phyloP scores from a whole-genome alignment of 2,113 vertebrate species.

The Trichomycterus rosablanca region DNA sequence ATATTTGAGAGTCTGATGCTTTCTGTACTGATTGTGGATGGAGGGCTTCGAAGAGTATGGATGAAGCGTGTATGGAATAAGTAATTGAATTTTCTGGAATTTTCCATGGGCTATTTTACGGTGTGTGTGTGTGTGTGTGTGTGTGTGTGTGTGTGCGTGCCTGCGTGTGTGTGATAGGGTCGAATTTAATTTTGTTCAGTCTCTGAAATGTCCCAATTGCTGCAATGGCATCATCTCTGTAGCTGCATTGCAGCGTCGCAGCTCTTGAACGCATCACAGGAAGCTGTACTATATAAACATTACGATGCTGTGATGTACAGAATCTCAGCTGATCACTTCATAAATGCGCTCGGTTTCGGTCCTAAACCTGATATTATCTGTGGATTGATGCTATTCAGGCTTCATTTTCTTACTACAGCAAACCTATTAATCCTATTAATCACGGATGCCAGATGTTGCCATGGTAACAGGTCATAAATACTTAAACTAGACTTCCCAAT shows the following conservation, averaged over 20 bases:
- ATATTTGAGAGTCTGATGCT: too few relatives aligned
- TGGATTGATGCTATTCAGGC: too few relatives aligned
- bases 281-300: background rate
- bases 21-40: too few relatives aligned
- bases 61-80: conserved; percentile 61
- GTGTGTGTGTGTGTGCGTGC: conserved; percentile 4
- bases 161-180: background rate
- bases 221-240: conserved; percentile 57
- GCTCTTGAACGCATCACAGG: conserved; percentile 19
- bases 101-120: conserved; percentile 41
- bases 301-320: too few relatives aligned
- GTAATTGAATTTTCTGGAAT: conserved; percentile 53
- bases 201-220: conserved; percentile 40
- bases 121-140: conserved; percentile 1
- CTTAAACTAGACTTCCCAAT: too few relatives aligned
- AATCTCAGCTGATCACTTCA: too few relatives aligned
- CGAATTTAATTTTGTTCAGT: conserved; percentile 2
- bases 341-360: too few relatives aligned
- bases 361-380: too few relatives aligned
- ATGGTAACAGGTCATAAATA: too few relatives aligned
- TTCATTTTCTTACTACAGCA: too few relatives aligned
- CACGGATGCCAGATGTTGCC: too few relatives aligned
- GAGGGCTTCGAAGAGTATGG: conserved; percentile 47
- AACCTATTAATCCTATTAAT: too few relatives aligned
- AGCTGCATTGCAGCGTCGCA: conserved; percentile 72